These are phyloP conservation scores for Sphenopsis melanotis DNA, from an alignment of 2,797 vertebrate species.

Conservation along the genomic window DNA sequence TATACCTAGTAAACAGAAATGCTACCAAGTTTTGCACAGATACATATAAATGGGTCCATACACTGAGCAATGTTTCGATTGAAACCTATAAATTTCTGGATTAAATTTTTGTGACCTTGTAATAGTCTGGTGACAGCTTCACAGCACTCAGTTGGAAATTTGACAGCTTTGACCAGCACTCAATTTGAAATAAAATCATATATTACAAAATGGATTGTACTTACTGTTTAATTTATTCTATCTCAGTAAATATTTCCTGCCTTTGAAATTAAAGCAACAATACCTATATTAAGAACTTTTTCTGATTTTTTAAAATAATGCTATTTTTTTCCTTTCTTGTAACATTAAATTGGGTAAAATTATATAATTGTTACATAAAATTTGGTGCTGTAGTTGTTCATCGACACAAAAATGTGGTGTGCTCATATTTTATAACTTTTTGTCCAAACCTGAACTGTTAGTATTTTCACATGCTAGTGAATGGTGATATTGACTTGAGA, in stretches of 20 bases:
- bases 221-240: background rate
- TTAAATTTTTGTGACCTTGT: background rate
- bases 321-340: background rate
- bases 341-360: background rate
- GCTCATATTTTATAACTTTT: background rate
- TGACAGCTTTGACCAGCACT: background rate
- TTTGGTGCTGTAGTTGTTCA: background rate
- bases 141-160: background rate
- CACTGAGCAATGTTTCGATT: background rate
- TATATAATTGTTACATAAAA: background rate
- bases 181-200: background rate
- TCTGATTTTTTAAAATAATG: background rate
- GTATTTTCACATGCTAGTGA: background rate
- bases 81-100: background rate
- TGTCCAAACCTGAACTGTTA: background rate
- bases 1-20: background rate
- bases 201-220: background rate
- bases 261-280: background rate
- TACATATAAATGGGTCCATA: background rate
- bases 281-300: background rate
- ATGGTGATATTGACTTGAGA: background rate
- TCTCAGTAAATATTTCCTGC: background rate
- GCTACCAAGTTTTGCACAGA: background rate
- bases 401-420: background rate
- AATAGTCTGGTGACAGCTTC: background rate